Evolutionary conservation across 2,113 vertebrate species (phyloP).

Genomic region (Panthera leo): DNA sequence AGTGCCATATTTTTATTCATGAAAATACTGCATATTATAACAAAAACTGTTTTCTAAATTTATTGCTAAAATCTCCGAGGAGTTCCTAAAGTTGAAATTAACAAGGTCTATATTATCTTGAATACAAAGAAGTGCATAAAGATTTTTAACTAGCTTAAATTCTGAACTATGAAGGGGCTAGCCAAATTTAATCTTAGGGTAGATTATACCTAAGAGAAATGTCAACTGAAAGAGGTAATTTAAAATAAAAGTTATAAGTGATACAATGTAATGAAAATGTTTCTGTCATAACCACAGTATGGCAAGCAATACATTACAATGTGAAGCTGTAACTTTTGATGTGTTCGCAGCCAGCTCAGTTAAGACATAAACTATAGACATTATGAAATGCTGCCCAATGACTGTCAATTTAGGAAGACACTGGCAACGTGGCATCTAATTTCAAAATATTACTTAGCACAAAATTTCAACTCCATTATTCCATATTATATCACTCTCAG

Average conservation of each 20-base stretch:
- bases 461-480: conserved; percentile 38
- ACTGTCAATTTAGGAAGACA: conserved; percentile 13
- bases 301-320: not conserved
- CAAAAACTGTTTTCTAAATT: conserved; percentile 23
- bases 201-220: conserved; percentile 54
- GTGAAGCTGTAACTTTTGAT: not conserved
- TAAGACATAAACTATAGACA: conserved; percentile 45
- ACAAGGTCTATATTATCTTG: not conserved
- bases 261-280: not conserved
- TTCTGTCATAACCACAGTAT: not conserved
- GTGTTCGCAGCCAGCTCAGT: not conserved
- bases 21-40: conserved; percentile 5
- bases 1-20: not conserved
- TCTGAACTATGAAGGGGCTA: conserved; percentile 36
- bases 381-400: not conserved
- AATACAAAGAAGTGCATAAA: conserved; percentile 3
- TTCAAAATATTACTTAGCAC: conserved; percentile 54
- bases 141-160: conserved; percentile 50
- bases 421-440: not conserved
- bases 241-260: conserved; percentile 44
- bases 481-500: not conserved
- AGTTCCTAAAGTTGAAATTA: conserved; percentile 38
- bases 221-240: conserved; percentile 39
- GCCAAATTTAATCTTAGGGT: conserved; percentile 24
- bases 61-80: conserved; percentile 38